Conservation (phyloP, 2,113 vertebrate genomes). For the Turdus rufiventris region DNA sequence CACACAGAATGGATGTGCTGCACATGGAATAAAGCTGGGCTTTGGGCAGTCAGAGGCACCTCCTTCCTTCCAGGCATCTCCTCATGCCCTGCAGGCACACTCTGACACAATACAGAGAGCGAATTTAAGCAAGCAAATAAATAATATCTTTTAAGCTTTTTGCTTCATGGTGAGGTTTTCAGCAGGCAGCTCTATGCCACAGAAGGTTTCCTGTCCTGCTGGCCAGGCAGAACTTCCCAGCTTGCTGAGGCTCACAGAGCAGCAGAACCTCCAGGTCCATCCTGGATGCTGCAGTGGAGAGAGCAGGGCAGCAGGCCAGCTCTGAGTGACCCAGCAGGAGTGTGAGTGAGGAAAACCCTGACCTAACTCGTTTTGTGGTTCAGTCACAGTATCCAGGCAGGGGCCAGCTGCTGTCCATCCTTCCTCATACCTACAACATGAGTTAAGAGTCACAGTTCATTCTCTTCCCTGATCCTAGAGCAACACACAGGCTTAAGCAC, state of each 20-base stretch:
- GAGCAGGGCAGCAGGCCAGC: background rate
- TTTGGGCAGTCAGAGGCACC: background rate
- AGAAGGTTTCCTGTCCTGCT: background rate
- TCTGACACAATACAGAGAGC: background rate
- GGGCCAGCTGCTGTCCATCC: background rate
- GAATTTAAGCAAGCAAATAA: background rate
- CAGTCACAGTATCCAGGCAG: background rate
- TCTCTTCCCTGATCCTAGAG: background rate
- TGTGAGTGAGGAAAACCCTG: background rate
- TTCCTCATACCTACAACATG: background rate
- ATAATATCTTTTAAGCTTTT: background rate
- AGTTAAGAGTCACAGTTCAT: background rate
- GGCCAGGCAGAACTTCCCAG: background rate
- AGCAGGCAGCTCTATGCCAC: fast-evolving
- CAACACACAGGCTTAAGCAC: background rate
- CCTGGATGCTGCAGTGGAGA: fast-evolving
- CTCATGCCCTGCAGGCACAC: background rate
- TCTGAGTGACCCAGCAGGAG: background rate
- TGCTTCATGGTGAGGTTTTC: background rate
- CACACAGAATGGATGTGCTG: fast-evolving
- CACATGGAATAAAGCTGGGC: background rate
- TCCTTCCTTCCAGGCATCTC: background rate
- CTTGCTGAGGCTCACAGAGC: background rate
- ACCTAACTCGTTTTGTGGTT: background rate
- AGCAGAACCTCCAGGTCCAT: background rate